Percentiles rank a stretch among this genome's conserved stretches.
Evolutionary conservation across 1,140 invertebrate genomes (phyloP).

Genomic region (Achroia grisella): DNA sequence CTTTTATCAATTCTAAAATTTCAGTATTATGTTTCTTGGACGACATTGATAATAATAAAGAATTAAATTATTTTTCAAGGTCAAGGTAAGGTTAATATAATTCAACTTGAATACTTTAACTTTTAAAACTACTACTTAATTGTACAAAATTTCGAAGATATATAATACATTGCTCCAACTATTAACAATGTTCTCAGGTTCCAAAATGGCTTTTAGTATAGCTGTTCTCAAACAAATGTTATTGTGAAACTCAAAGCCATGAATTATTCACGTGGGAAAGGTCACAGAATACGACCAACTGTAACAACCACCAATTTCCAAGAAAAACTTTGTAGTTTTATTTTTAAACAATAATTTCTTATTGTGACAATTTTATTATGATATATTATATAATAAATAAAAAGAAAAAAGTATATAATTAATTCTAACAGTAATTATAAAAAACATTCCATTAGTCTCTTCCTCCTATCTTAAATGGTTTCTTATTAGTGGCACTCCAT

Average conservation of each 20-base stretch:
- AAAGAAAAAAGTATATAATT: background rate
- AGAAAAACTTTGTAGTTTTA: conserved; percentile 25
- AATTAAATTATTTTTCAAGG: too few species aligned
- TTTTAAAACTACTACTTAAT: too few species aligned
- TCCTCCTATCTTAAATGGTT: background rate
- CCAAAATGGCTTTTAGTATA: too few species aligned
- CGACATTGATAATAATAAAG: too few species aligned
- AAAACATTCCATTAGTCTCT: background rate
- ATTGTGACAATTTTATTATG: background rate
- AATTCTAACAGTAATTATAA: background rate
- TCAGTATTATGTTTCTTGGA: too few species aligned
- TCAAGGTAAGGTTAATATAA: too few species aligned
- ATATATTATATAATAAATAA: background rate
- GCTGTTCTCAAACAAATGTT: conserved; percentile 19
- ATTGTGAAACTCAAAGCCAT: conserved; percentile 25
- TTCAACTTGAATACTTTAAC: too few species aligned
- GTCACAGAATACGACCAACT: conserved; percentile 31
- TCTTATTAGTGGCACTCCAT: background rate
- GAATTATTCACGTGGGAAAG: conserved; percentile 48
- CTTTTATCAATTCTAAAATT: too few species aligned
- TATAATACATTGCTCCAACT: conserved; percentile 1
- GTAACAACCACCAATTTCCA: conserved; percentile 26
- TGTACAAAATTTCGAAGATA: too few species aligned
- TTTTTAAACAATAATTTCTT: conserved; percentile 11
- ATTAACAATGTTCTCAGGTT: background rate